Percentiles rank a stretch among this genome's conserved stretches.
Evolutionary conservation across 2,888 invertebrate species (phyloP).

Genomic region (Dexiosoma caninum): DNA sequence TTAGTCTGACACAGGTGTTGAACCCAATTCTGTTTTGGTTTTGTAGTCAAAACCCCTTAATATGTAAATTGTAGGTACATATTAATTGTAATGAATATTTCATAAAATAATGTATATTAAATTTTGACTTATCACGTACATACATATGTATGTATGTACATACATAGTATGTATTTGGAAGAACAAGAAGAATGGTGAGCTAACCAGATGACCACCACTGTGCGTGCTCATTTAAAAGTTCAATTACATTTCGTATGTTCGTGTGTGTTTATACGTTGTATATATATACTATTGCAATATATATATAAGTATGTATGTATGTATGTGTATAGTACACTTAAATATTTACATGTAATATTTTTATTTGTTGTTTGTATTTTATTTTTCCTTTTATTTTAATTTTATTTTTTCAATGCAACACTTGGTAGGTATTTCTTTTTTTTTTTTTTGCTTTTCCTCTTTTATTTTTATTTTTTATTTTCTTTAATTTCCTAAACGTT

Average conservation of each 20-base stretch:
- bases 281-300: neutral
- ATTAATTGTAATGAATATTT: too few relatives aligned
- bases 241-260: slow-evolving; percentile 5
- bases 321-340: neutral
- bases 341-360: slow-evolving; percentile 1
- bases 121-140: too few relatives aligned
- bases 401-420: slow-evolving; percentile 20
- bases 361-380: slow-evolving; percentile 6
- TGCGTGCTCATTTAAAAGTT: slow-evolving; percentile 22
- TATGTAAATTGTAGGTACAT: too few relatives aligned
- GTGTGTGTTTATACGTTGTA: neutral
- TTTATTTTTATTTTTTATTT: slow-evolving; percentile 1
- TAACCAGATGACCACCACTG: neutral
- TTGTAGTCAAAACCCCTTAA: too few relatives aligned
- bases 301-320: neutral
- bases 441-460: neutral
- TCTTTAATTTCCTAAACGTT: neutral
- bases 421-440: slow-evolving; percentile 9
- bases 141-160: neutral
- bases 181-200: neutral
- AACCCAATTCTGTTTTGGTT: too few relatives aligned
- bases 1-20: too few relatives aligned
- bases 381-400: neutral
- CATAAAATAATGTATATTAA: too few relatives aligned
- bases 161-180: neutral